Base-by-base conservation (phyloP, 2,888 invertebrate species). In the Papilio demoleus region DNA sequence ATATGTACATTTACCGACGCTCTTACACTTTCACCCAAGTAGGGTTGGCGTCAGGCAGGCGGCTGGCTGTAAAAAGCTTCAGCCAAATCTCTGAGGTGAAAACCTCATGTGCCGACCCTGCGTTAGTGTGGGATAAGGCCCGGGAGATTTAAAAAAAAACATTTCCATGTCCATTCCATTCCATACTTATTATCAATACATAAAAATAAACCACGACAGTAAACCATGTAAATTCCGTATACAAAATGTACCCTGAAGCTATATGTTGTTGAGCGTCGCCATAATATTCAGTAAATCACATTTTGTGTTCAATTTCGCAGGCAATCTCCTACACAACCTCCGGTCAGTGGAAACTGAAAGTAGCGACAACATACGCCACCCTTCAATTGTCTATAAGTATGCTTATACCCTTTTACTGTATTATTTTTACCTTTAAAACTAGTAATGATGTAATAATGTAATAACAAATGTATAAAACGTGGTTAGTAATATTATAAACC, bases 281-380 rank as follows among this genome's bases (percentile, higher is more conserved):
- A 62, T 67, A 59, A 66, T 45, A 34, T 62, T 62, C 61, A 34
- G 53, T 56, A 67, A 67, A 67, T 67, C 61, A 22, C 61, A 67
- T 67, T 67, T 61, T 38, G 61, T 42, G 61, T 62, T 36, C 67
- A 53, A 61, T 67, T 56, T 34, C 62, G 61, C 36, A 42, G 53
- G 61, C 62, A 67, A 67, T 67, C 67, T 62, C 62, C 66, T n/a
- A n/a, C 61, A 67, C 67, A 62, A 67, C 56, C 61, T 50, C 53
- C 67, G 67, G 67, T 67, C 62, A 67, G 42, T 31, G 56, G 19
- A 38, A 62, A 59, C 40, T 36, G 9, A 58, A 65, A 65, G 34
- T 11, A 47, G 47, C 50, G 50, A 53, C 53, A 36, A 19, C 22
- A 56, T 67, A 67, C 38, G 40, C 31, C 24, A 36, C 17, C 45